Conservation (phyloP, 2,113 vertebrate species). For the Hippocampus guttulatus region DNA sequence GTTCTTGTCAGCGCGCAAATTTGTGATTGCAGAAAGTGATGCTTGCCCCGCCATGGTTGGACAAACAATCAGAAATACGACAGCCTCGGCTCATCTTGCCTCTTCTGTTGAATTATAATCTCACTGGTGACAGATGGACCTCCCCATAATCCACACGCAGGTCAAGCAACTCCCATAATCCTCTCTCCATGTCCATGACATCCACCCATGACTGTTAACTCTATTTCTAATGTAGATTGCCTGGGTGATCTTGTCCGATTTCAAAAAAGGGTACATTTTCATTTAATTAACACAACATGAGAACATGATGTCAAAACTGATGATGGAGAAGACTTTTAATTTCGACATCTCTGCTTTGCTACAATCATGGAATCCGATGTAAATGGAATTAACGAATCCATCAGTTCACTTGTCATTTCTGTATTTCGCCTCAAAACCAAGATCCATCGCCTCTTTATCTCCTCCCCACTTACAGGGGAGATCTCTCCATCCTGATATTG, state of each 20-base stretch:
- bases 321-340: neutral
- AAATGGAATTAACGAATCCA: neutral
- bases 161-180: conserved; percentile 62
- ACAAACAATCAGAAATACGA: neutral
- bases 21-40: neutral
- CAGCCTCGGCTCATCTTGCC: conserved; percentile 3
- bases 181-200: conserved; percentile 24
- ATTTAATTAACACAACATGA: neutral
- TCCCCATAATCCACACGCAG: conserved; percentile 50
- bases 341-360: neutral
- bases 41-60: neutral
- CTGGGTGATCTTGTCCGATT: neutral
- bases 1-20: neutral
- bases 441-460: conserved; percentile 30
- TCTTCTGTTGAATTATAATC: conserved; percentile 61
- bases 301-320: neutral
- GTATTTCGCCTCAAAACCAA: conserved; percentile 2
- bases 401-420: conserved; percentile 29
- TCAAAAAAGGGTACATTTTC: neutral
- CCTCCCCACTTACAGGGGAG: conserved; percentile 24
- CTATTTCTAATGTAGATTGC: conserved; percentile 18
- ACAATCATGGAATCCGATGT: neutral
- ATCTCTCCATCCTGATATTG: conserved; percentile 59
- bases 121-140: conserved; percentile 63
- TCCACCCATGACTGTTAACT: conserved; percentile 12